phyloP scores from a whole-genome alignment of 2,797 vertebrate genomes.

The Microchirus variegatus region DNA sequence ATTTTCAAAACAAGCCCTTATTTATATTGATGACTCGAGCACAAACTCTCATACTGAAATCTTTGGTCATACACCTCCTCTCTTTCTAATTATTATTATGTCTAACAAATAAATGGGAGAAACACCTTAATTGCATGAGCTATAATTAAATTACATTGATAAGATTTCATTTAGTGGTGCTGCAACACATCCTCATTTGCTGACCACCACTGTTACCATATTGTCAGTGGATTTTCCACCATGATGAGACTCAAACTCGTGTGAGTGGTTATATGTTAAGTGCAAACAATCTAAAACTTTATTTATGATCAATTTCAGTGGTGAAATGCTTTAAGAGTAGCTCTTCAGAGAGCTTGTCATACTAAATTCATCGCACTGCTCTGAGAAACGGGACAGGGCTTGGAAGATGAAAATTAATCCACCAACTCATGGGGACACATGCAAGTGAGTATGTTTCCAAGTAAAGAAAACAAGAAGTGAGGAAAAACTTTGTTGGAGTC shows the following conservation, averaged over 20 bases:
- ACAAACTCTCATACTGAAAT: neutral
- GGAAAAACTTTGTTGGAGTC: slow-evolving; percentile 53
- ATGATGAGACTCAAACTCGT: no score
- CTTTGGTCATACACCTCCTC: neutral
- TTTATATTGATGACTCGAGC: no score
- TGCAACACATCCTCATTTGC: no score
- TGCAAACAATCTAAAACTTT: no score
- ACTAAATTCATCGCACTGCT: slow-evolving; percentile 1
- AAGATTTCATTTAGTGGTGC: no score
- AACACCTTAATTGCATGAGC: no score
- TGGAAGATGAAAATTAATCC: slow-evolving; percentile 6
- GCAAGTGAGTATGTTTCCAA: slow-evolving; percentile 21
- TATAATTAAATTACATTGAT: no score
- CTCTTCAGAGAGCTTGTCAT: neutral
- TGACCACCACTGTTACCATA: no score
- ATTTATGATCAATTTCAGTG: neutral
- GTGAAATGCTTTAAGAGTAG: neutral
- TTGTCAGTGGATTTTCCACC: no score
- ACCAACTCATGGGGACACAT: slow-evolving; percentile 12
- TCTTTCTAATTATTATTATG: neutral
- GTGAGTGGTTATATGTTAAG: no score
- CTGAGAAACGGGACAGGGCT: slow-evolving; percentile 15
- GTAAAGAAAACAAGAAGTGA: slow-evolving; percentile 28
- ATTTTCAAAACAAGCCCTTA: neutral
- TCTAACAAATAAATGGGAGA: no score